Evolutionary conservation across 2,888 invertebrate species (phyloP).

Genomic region (Portevinia maculata): DNA sequence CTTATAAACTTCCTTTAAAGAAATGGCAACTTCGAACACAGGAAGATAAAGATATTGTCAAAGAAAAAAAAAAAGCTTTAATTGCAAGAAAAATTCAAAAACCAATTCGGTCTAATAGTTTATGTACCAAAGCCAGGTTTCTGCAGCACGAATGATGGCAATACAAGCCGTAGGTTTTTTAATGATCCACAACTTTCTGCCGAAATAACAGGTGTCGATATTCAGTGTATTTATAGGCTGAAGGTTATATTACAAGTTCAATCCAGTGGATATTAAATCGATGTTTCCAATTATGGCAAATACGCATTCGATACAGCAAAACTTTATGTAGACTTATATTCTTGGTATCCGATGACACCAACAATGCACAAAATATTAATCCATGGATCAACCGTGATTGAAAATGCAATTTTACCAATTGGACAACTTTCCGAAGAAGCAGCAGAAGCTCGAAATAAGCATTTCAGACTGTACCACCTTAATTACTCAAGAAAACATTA

Average conservation of each 20-base stretch:
- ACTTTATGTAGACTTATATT: slow-evolving; percentile 56
- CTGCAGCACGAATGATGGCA: slow-evolving; percentile 78
- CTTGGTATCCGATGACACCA: slow-evolving; percentile 76
- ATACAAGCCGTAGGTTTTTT: slow-evolving; percentile 78
- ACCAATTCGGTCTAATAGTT: slow-evolving; percentile 76
- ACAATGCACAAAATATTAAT: slow-evolving; percentile 77
- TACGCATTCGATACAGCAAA: slow-evolving; percentile 53
- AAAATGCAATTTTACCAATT: slow-evolving; percentile 76
- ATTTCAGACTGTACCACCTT: slow-evolving; percentile 75
- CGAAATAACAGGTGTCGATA: slow-evolving; percentile 77
- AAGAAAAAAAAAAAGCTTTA: slow-evolving; percentile 28
- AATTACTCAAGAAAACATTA: slow-evolving; percentile 76
- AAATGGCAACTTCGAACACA: slow-evolving; percentile 75
- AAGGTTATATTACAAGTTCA: background rate
- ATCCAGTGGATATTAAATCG: background rate
- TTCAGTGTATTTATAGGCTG: background rate
- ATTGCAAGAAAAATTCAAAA: slow-evolving; percentile 38
- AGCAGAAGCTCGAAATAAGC: slow-evolving; percentile 77
- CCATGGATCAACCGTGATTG: slow-evolving; percentile 75
- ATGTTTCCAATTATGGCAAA: slow-evolving; percentile 11
- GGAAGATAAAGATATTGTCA: slow-evolving; percentile 32
- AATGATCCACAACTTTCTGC: slow-evolving; percentile 76
- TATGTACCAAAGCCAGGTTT: slow-evolving; percentile 77
- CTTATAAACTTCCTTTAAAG: slow-evolving; percentile 77
- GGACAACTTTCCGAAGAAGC: slow-evolving; percentile 78